phyloP scores from a whole-genome alignment of 1,140 invertebrate species.

The Acyrthosiphon pisum region DNA sequence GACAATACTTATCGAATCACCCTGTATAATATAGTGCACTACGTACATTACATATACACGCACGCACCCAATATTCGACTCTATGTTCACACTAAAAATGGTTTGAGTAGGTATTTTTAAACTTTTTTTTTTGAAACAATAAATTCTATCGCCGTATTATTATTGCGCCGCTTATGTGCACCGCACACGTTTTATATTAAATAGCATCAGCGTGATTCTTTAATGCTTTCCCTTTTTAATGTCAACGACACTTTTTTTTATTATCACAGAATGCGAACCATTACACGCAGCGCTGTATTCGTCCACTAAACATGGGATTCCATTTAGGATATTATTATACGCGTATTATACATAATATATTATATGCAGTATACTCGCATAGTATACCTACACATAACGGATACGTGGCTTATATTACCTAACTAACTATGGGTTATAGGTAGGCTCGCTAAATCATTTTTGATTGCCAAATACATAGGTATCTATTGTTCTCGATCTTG shows the following conservation, averaged over 20 bases:
- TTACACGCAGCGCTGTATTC: background rate
- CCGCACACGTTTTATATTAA: background rate
- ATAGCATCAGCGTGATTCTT: background rate
- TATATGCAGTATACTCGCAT: too few relatives aligned
- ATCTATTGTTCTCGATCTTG: background rate
- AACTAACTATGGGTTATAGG: background rate
- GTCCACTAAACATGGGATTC: background rate
- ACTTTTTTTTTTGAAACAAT: too few relatives aligned
- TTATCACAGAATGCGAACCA: background rate
- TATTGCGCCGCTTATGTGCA: too few relatives aligned
- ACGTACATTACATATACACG: too few relatives aligned
- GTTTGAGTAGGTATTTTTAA: too few relatives aligned
- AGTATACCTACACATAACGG: background rate
- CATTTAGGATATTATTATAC: background rate
- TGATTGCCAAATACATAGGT: background rate
- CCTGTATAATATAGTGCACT: too few relatives aligned
- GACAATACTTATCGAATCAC: too few relatives aligned
- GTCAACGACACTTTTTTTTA: background rate
- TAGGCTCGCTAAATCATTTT: background rate
- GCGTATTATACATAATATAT: too few relatives aligned
- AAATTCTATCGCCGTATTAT: too few relatives aligned
- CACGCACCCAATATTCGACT: too few relatives aligned
- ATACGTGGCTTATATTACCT: background rate
- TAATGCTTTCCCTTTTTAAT: conserved; percentile 2
- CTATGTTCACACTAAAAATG: too few relatives aligned